Evolutionary conservation across 1,140 invertebrate species (phyloP), one percentile per base, ranked within the genome.

Genomic region (Mesaphorura yosii): DNA sequence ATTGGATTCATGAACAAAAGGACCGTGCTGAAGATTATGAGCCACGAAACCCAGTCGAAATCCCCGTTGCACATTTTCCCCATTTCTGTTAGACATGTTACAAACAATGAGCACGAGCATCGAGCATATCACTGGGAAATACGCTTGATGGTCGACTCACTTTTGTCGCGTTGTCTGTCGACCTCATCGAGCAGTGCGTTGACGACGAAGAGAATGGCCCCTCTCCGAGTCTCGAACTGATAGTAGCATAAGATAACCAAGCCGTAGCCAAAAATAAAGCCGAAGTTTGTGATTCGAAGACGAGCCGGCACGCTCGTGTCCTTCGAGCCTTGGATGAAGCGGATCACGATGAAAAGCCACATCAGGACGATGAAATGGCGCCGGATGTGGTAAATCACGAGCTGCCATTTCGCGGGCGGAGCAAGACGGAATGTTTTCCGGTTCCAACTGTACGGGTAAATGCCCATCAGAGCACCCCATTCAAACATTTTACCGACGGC

Each of bases 1-100:
- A 31, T 27, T 12, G 46, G 46, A 23, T 48, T 48, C 20, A 48
- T 20, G 20, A 48, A 12, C 3, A 48, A 22, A 20, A 48, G 22
- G 4, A 48, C 12, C 37, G 19, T 17, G 6, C 7, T 19, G 7
- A 48, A 27, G 19, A 48, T 19, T 17, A 48, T 22, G 6, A 48
- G 12, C 37, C 4, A 26, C 5, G 46, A 48, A 5, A 29, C 4
- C 6, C 12, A 48, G 23, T 46, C 44, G 7, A 7, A 10, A 17
- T 14, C 23, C 23, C 6, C 7, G 23, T 14, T 46, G 7, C 19
- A 42, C 17, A 7, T 46, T 23, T 46, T 46, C 44, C 28, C 27
- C 27, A 4, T 22, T 12, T 34, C 25, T 31, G 31, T 34, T n/a
- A 7, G 12, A 27, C 10, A 15, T 41, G 40, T 41, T 37, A 12